phyloP scores from a whole-genome alignment of 2,797 vertebrate genomes.

The Bryconaethiops microstoma region DNA sequence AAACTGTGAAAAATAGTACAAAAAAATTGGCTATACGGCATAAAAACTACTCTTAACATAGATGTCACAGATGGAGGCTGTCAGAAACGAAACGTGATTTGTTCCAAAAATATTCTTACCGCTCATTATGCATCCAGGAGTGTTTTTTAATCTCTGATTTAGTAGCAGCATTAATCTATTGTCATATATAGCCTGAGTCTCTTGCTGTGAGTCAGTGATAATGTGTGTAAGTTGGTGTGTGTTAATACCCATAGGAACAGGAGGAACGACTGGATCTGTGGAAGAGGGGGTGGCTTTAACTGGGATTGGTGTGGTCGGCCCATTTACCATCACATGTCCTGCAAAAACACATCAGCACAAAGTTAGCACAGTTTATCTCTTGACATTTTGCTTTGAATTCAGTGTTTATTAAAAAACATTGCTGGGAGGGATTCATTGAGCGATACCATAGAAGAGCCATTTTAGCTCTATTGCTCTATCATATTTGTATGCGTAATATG shows the following conservation, averaged over 20 bases:
- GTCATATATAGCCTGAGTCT: neutral
- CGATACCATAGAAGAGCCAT: too few relatives aligned
- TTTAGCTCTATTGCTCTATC: too few relatives aligned
- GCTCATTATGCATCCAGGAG: neutral
- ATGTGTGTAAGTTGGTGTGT: constrained; percentile 21
- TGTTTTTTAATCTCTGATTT: neutral
- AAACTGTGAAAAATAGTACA: too few relatives aligned
- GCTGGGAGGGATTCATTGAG: too few relatives aligned
- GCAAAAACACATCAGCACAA: constrained; percentile 8
- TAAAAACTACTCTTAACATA: too few relatives aligned
- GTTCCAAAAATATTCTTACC: neutral
- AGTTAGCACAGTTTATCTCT: neutral
- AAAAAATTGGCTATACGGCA: too few relatives aligned
- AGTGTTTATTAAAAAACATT: neutral
- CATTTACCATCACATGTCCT: constrained; percentile 96
- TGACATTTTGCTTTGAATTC: neutral
- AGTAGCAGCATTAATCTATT: neutral
- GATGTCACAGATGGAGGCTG: neutral
- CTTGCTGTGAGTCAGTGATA: neutral
- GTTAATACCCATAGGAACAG: constrained; percentile 79
- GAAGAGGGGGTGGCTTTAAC: constrained; percentile 86
- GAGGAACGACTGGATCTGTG: constrained; percentile 79
- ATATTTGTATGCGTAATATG: too few relatives aligned
- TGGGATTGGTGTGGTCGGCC: constrained; percentile 89
- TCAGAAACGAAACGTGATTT: neutral